Evolutionary conservation across 2,888 invertebrate genomes (phyloP).

Genomic region (Ectemnius continuus): DNA sequence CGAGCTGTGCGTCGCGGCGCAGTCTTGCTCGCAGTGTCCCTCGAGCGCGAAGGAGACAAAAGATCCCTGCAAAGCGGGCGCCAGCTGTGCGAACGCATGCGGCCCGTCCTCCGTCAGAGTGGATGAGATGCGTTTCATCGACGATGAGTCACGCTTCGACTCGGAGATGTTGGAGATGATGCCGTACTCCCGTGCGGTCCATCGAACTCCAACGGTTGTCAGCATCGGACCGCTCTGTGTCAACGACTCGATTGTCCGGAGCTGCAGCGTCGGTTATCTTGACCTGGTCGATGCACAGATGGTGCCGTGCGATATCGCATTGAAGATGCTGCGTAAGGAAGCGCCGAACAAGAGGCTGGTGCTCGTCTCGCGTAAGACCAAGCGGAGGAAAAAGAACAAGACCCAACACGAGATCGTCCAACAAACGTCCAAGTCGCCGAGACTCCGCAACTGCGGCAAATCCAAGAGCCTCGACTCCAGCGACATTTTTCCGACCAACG

Average conservation of each 20-base stretch:
- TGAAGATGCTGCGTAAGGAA: constrained; percentile 86
- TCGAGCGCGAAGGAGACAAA: constrained; percentile 65
- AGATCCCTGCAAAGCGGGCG: constrained; percentile 61
- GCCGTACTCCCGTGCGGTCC: constrained; percentile 60
- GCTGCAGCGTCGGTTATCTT: constrained; percentile 93
- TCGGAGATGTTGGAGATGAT: constrained; percentile 42
- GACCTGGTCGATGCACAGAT: constrained; percentile 89
- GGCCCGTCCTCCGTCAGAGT: constrained; percentile 71
- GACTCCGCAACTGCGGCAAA: constrained; percentile 86
- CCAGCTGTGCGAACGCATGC: constrained; percentile 37
- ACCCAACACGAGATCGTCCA: constrained; percentile 70
- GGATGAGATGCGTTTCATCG: constrained; percentile 85
- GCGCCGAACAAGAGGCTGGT: constrained; percentile 87
- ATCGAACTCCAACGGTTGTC: constrained; percentile 81
- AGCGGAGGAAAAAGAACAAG: constrained; percentile 76
- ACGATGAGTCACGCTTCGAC: constrained; percentile 81
- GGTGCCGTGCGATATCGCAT: constrained; percentile 86
- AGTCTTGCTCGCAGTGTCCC: constrained; percentile 55
- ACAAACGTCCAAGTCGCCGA: constrained; percentile 77
- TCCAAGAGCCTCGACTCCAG: constrained; percentile 92
- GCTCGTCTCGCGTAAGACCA: constrained; percentile 84
- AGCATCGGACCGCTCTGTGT: constrained; percentile 83
- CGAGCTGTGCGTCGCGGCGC: constrained; percentile 58
- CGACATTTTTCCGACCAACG: constrained; percentile 84
- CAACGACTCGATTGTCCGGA: constrained; percentile 87